Percentiles rank a stretch among this genome's conserved stretches.
These are phyloP conservation scores for Globodera rostochiensis DNA, from an alignment of 1,140 invertebrate genomes.

Conservation along the genomic window DNA sequence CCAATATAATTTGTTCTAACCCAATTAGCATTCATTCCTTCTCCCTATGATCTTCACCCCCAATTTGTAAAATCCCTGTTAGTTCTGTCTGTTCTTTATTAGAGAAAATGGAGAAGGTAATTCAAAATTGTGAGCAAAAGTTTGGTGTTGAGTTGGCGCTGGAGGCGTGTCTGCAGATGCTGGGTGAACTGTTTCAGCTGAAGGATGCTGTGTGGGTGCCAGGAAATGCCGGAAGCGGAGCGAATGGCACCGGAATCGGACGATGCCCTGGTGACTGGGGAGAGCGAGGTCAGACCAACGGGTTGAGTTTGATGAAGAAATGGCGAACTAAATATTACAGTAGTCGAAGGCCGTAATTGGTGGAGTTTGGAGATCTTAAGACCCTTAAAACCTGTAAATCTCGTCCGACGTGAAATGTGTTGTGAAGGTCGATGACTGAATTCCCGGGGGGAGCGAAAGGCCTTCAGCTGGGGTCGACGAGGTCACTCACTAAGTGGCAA, in stretches of 20 bases:
- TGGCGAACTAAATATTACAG: too few relatives aligned
- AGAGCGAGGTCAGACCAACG: conserved; percentile 38
- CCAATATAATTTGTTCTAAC: not conserved
- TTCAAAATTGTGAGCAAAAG: conserved; percentile 43
- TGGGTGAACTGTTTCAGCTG: conserved; percentile 40
- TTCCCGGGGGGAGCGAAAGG: too few relatives aligned
- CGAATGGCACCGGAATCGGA: conserved; percentile 23
- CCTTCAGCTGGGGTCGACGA: too few relatives aligned
- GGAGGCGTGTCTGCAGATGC: conserved; percentile 39
- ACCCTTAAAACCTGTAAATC: too few relatives aligned
- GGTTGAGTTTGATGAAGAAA: too few relatives aligned
- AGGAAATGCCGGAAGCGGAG: conserved; percentile 21
- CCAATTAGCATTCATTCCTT: conserved; percentile 2
- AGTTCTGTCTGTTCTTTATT: not conserved
- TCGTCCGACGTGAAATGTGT: too few relatives aligned
- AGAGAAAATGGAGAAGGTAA: conserved; percentile 41
- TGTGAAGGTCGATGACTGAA: too few relatives aligned
- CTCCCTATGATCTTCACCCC: not conserved
- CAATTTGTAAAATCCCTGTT: not conserved
- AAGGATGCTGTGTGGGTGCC: conserved; percentile 25
- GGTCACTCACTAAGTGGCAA: not conserved
- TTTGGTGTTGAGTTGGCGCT: conserved; percentile 43
- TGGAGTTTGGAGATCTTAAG: too few relatives aligned
- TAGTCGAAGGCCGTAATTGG: too few relatives aligned
- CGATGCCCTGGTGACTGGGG: conserved; percentile 24